Percentiles rank a stretch among this genome's conserved stretches.
Evolutionary conservation across 2,113 vertebrate species (phyloP).

Genomic region (Gopherus flavomarginatus): DNA sequence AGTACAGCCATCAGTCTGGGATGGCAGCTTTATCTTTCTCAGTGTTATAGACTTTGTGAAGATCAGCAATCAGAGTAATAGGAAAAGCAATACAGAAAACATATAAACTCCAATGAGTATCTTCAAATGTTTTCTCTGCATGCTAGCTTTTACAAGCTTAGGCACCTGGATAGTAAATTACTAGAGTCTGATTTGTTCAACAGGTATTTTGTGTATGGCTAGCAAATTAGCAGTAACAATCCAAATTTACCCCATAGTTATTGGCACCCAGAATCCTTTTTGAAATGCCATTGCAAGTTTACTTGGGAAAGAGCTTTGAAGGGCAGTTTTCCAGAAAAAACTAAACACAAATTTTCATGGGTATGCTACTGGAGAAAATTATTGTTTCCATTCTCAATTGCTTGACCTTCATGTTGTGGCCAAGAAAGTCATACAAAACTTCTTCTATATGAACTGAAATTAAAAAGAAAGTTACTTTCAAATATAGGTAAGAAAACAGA

Average conservation of each 20-base stretch:
- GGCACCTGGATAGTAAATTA: slow-evolving; percentile 62
- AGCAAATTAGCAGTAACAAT: slow-evolving; percentile 52
- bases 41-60: slow-evolving; percentile 32
- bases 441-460: slow-evolving; percentile 58
- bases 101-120: slow-evolving; percentile 26
- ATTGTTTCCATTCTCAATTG: slow-evolving; percentile 56
- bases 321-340: slow-evolving; percentile 56
- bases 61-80: slow-evolving; percentile 52
- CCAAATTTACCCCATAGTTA: slow-evolving; percentile 6
- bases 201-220: slow-evolving; percentile 40
- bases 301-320: slow-evolving; percentile 62
- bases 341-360: slow-evolving; percentile 29
- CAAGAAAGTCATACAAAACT: slow-evolving; percentile 62
- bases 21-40: slow-evolving; percentile 16
- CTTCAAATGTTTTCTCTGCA: slow-evolving; percentile 53
- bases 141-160: slow-evolving; percentile 34
- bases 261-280: background rate
- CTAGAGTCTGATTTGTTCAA: slow-evolving; percentile 56
- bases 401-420: slow-evolving; percentile 65
- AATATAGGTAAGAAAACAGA: slow-evolving; percentile 24
- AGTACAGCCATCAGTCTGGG: background rate
- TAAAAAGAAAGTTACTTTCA: slow-evolving; percentile 52
- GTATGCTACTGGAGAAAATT: slow-evolving; percentile 55
- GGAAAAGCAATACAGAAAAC: slow-evolving; percentile 17
- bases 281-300: slow-evolving; percentile 43